Evolutionary conservation across 2,797 vertebrate genomes (phyloP).

Genomic region (Chromis chromis): DNA sequence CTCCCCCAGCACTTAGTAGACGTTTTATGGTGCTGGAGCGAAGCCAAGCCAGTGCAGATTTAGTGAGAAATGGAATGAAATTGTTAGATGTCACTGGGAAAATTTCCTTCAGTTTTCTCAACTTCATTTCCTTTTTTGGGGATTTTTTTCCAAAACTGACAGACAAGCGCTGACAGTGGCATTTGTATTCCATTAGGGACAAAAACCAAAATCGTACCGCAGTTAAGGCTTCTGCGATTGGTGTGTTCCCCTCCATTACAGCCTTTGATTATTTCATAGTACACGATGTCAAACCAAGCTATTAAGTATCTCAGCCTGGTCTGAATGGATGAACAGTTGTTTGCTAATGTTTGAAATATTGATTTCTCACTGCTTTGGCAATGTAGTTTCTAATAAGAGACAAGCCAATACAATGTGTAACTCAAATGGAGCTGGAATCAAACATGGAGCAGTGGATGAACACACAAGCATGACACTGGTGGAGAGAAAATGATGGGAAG

Average conservation of each 20-base stretch:
- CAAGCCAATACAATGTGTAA: slow-evolving; percentile 35
- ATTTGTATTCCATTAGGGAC: slow-evolving; percentile 11
- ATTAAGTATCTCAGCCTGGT: slow-evolving; percentile 50
- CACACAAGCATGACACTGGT: slow-evolving; percentile 28
- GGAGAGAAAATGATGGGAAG: slow-evolving; percentile 55
- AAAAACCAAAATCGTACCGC: background rate
- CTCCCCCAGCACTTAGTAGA: slow-evolving; percentile 45
- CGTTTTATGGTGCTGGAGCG: slow-evolving; percentile 45
- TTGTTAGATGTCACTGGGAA: slow-evolving; percentile 33
- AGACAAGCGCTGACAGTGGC: background rate
- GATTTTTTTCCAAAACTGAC: background rate
- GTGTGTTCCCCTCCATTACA: slow-evolving; percentile 29
- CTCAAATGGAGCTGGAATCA: slow-evolving; percentile 34
- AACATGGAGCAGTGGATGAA: slow-evolving; percentile 2
- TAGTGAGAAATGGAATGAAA: slow-evolving; percentile 47
- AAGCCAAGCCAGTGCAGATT: slow-evolving; percentile 43
- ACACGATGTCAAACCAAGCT: slow-evolving; percentile 56
- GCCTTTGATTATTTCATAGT: slow-evolving; percentile 51
- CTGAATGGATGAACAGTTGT: slow-evolving; percentile 51
- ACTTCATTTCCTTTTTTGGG: slow-evolving; percentile 5
- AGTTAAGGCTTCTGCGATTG: slow-evolving; percentile 11
- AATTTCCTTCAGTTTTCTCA: slow-evolving; percentile 32
- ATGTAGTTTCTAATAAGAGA: slow-evolving; percentile 50
- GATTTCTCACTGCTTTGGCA: slow-evolving; percentile 53
- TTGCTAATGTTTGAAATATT: slow-evolving; percentile 68